Base-by-base conservation (phyloP, 64 coral and sea anemone species). In the Catalaphyllia jardinei region DNA sequence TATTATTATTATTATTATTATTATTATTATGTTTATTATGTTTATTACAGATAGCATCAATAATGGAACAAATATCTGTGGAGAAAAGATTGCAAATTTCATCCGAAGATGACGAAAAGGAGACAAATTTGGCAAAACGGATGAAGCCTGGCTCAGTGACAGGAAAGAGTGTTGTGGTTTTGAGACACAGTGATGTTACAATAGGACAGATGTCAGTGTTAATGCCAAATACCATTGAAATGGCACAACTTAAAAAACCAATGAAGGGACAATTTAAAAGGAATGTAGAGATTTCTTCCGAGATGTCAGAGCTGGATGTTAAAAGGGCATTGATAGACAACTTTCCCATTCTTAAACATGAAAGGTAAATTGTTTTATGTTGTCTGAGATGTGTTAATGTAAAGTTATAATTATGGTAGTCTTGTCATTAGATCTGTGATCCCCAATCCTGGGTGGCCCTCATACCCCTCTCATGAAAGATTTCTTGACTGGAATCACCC, bases 221-320 rank as follows among this genome's bases (percentile, higher is more conserved):
- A 7, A 85, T 85, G 81, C 81, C 81, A 14, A 85, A 85, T 22
- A 85, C 81, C 33, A 85, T 85, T 85, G 81, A 85, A 85, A 85
- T 85, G 81, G 81, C 81, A 16, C 62, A 71, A 42, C 60, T 85
- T 22, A 85, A 85, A 22, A 85, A 85, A 28, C 38, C 31, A 71
- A 39, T 51, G 10, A 85, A 51, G 15, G 63, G 81, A 69, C 81
- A 85, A 46, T 85, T 85, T 22, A 85, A 85, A 50, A 85, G 62
- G 28, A 46, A 85, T 25, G 31, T 85, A 19, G 22, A 16, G 4
- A 50, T 85, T 52, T 85, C 81, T 51, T 85, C 81, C 28, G 71
- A 49, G 20, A 85, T 85, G 81, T 71, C 62, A 27, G 81, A 85
- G 50, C 29, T 0, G 10, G 63, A 85, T 7, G 25, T 85, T 16